These are phyloP conservation scores for Leucania comma DNA, from an alignment of 2,888 invertebrate species.

Conservation along the genomic window DNA sequence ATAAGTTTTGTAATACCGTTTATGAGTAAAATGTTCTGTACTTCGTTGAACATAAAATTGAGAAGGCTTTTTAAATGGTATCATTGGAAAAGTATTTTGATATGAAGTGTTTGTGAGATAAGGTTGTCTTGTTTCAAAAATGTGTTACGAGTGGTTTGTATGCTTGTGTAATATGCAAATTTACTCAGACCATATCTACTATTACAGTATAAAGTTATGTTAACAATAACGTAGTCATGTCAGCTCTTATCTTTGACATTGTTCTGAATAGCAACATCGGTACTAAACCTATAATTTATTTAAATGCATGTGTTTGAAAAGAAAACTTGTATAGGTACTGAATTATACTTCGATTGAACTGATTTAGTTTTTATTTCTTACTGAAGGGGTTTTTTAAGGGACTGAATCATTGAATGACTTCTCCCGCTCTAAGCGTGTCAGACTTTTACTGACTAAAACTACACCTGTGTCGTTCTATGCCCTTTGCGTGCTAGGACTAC, in stretches of 20 bases:
- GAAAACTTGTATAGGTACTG: not conserved
- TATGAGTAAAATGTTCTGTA: constrained; percentile 4
- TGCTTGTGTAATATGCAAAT: constrained; percentile 28
- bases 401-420: too few relatives aligned
- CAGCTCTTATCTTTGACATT: constrained; percentile 35
- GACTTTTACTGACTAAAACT: too few relatives aligned
- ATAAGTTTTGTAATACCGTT: constrained; percentile 24
- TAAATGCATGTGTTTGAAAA: constrained; percentile 2
- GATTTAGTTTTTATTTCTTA: too few relatives aligned
- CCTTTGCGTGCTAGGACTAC: too few relatives aligned
- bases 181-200: constrained; percentile 1
- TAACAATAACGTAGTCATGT: constrained; percentile 33
- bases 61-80: constrained; percentile 21
- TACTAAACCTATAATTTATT: constrained; percentile 40
- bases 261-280: constrained; percentile 25
- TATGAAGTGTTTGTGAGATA: not conserved
- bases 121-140: constrained; percentile 26
- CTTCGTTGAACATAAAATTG: constrained; percentile 13
- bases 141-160: constrained; percentile 28
- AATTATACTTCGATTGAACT: too few relatives aligned
- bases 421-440: too few relatives aligned
- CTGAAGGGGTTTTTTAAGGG: too few relatives aligned
- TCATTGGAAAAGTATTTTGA: constrained; percentile 7
- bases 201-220: constrained; percentile 17
- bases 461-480: too few relatives aligned